Evolutionary conservation across 2,888 invertebrate genomes (phyloP), one percentile per base, ranked within the genome.

Genomic region (Megamerina dolium): DNA sequence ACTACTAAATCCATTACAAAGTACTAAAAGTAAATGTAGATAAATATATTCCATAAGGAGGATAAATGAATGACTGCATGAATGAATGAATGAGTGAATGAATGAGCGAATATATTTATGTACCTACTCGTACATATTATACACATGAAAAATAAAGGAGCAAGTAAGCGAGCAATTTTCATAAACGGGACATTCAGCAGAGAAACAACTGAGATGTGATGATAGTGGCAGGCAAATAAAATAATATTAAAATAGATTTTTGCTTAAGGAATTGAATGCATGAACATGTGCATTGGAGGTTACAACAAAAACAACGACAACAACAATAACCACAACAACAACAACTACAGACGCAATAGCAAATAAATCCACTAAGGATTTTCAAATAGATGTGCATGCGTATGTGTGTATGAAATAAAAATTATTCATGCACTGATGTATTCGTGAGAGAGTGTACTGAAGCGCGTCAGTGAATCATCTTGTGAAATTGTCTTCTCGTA

Each of bases 181-280:
- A n/a, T n/a, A n/a, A n/a, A n/a, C n/a, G n/a, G n/a, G n/a, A n/a
- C n/a, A n/a, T n/a, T n/a, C n/a, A n/a, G n/a, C n/a, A n/a, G n/a
- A n/a, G n/a, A n/a, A n/a, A n/a, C n/a, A n/a, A n/a, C n/a, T n/a
- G n/a, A n/a, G n/a, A n/a, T n/a, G n/a, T n/a, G n/a, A n/a, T n/a
- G n/a, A n/a, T n/a, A 23, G 20, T 23, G 21, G 18, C 30, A 30
- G 31, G 36, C 45, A 48, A 48, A 45, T 39, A 44, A 37, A 16
- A 38, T 40, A 41, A 47, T 39, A 46, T 46, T 43, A 41, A 45
- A 45, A 45, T 38, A 45, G 37, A 45, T 43, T 45, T 41, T 12
- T 34, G 19, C 34, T 17, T 19, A 19, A 34, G 34, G 18, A 34
- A 34, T 37, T 37, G 37, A 37, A 37, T 37, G 37, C 37, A 37